Evolutionary conservation across 2,888 invertebrate genomes (phyloP), one percentile per base, ranked within the genome.

Genomic region (Antheraea yamamai): DNA sequence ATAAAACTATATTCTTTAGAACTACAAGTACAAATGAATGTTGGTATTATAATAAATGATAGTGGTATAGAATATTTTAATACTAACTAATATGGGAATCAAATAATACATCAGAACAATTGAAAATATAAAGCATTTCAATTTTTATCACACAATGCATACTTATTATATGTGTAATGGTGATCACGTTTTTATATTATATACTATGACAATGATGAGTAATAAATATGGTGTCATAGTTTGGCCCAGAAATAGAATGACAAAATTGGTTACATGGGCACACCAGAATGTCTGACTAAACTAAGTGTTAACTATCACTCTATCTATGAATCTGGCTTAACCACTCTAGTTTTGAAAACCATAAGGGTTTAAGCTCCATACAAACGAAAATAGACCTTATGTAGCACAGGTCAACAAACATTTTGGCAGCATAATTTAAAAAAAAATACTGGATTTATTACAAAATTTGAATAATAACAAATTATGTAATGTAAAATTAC

Each of bases 111-210:
- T 68, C 68, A 30, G 68, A 70, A 70, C 68, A 70, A 70, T 39
- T 39, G 39, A 70, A 39, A 51, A 10, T 72, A 72, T 26, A 1
- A 55, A 20, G 10, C 10, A 52, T 52, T 12, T 30, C 20, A 0
- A 52, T 20, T 72, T 73, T 55, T 73, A 55, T 55, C 26, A 52
- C 73, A 73, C 52, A 73, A 73, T 58, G 55, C 7, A 73, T 52
- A 73, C 73, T 39, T 68, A 68, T 39, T 68, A 10, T 70, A n/a
- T 70, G 10, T 70, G 16, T 30, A 30, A 66, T 52, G 4, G n/a
- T 58, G 20, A 58, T 58, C 58, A 58, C 8, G n/a, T n/a, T 20
- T 58, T n/a, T 58, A n/a, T 6, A 8, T 23, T 30, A 30, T 16
- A 66, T 51, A 14, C n/a, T 23, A 35, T 58, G 51, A 30, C 70